These are phyloP conservation scores for Cynopterus brachyotis DNA, from an alignment of 2,113 vertebrate genomes.

Conservation along the genomic window DNA sequence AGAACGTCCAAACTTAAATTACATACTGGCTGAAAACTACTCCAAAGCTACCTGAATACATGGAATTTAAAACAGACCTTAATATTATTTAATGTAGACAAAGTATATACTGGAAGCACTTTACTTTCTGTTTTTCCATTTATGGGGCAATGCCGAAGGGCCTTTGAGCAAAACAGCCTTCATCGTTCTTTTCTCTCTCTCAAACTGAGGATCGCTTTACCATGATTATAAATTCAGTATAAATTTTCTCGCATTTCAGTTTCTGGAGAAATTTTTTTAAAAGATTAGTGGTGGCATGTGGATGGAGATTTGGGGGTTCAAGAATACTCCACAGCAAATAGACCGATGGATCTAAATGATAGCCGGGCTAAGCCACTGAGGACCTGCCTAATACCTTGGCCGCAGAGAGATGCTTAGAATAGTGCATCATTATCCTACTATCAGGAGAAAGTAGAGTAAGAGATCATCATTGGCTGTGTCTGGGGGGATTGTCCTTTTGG, in stretches of 20 bases:
- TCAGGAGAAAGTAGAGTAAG: neutral
- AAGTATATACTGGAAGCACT: neutral
- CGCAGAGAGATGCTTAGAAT: neutral
- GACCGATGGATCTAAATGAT: accelerated
- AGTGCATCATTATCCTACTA: neutral
- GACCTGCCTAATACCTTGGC: too few species aligned
- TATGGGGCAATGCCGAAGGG: neutral
- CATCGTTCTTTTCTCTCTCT: neutral
- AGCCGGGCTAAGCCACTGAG: too few species aligned
- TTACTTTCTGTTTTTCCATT: neutral
- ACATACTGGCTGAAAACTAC: neutral
- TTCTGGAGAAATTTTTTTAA: neutral
- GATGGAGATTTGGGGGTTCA: neutral
- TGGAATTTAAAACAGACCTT: neutral
- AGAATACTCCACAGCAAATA: neutral
- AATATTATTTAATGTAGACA: neutral
- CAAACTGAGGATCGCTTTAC: neutral
- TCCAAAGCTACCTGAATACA: neutral
- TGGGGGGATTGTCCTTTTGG: neutral
- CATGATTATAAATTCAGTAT: neutral
- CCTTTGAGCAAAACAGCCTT: neutral
- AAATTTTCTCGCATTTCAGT: neutral
- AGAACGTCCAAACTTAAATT: neutral
- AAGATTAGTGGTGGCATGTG: neutral
- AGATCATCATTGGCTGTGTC: neutral